Conservation (phyloP, 2,888 invertebrate genomes). For the Machimus rusticus region DNA sequence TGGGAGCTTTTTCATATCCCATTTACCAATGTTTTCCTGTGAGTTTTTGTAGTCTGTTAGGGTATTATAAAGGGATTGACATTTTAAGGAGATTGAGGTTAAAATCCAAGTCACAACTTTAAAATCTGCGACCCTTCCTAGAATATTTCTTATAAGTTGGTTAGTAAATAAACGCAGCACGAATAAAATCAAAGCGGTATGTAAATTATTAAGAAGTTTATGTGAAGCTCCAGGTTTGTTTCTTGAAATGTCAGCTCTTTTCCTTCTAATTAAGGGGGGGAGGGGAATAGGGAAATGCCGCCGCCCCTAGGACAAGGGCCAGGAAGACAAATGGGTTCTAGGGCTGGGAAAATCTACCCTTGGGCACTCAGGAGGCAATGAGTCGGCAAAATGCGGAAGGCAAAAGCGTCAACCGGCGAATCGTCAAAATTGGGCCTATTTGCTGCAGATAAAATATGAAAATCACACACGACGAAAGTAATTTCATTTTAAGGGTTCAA, state of each 20-base stretch:
- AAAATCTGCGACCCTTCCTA: no score
- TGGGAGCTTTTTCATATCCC: no score
- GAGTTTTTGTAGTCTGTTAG: no score
- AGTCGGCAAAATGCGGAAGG: background rate
- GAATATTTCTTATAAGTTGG: no score
- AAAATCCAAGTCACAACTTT: no score
- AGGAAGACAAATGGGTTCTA: background rate
- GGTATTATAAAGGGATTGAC: no score
- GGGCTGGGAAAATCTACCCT: background rate
- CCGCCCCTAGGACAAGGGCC: background rate
- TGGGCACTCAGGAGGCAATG: background rate
- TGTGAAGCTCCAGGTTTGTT: background rate
- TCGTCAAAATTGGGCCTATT: slow-evolving; percentile 23
- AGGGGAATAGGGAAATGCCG: background rate
- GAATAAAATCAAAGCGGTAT: background rate
- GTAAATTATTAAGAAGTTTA: background rate
- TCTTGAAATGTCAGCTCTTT: slow-evolving; percentile 5
- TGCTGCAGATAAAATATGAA: slow-evolving; percentile 26
- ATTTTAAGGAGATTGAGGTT: no score
- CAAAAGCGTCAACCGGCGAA: background rate
- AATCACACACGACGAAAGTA: slow-evolving; percentile 19
- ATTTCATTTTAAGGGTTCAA: slow-evolving; percentile 30
- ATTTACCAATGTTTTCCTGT: no score
- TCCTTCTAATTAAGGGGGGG: background rate
- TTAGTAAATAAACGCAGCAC: no score